Evolutionary conservation across 2,113 vertebrate genomes (phyloP), one percentile per base, ranked within the genome.

Genomic region (Taxidea taxus): DNA sequence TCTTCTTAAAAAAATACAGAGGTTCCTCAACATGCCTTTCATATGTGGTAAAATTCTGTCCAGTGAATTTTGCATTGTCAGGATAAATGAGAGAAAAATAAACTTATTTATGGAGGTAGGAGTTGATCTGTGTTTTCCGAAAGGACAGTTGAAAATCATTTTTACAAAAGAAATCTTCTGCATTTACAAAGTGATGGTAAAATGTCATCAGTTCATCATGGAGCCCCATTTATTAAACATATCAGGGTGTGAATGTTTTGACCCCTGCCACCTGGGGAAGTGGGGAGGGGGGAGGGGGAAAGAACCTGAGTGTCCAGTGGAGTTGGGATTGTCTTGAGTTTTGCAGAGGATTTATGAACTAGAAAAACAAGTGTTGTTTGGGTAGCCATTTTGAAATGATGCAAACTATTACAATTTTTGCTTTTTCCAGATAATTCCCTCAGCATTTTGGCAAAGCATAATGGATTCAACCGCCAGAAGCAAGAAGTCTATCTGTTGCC

Each of bases 401-500:
- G 44, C 95, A 91, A 89, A 18, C 42, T 3, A 15, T 68, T 94
- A 44, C 37, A 0, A 23, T 95, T 84, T 98, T 97, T 49, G 78
- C 13, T 98, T 96, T 94, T 98, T 97, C 91, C 97, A 99, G 99
- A 99, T 98, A 99, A 99, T 97, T 99, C 99, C 6, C 99, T 99
- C 97, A 99, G 99, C 84, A 99, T 99, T 91, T 98, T 99, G 96
- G 99, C 99, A 96, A 99, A 99, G 98, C 99, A 99, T 72, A 99
- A 99, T 84, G 99, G 99, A 94, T 99, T 99, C 98, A 99, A 99
- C 97, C 99, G 99, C 27, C 99, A 99, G 98, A 99, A 99, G 98
- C 99, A 99, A 98, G 99, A 99, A 98, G 99, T 99, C 20, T 99
- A 99, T 96, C 99, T 99, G 91, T 98, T 99, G 95, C 99, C 99